phyloP scores from a whole-genome alignment of 1,140 invertebrate genomes.

The Cotesia vestalis region DNA sequence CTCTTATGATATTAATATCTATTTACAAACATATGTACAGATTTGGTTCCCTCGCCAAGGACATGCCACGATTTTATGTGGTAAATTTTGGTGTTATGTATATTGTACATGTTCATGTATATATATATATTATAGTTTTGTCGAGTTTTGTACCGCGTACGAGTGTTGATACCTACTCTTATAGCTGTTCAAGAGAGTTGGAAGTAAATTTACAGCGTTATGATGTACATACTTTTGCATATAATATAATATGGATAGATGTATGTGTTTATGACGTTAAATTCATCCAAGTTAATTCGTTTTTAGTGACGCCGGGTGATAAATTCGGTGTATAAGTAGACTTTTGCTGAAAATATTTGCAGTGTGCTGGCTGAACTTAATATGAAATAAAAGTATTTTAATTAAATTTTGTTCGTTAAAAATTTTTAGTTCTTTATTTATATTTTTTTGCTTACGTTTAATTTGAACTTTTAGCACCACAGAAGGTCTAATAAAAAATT shows the following conservation, averaged over 20 bases:
- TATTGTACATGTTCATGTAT: background rate
- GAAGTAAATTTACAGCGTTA: slow-evolving; percentile 6
- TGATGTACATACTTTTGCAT: slow-evolving; percentile 15
- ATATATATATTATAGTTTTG: background rate
- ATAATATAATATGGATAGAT: slow-evolving; percentile 1
- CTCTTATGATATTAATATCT: background rate
- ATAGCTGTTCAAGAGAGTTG: slow-evolving; percentile 6
- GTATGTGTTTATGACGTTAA: background rate
- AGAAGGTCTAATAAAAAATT: too few species aligned
- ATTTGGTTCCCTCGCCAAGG: background rate
- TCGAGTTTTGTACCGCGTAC: background rate
- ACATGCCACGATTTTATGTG: slow-evolving; percentile 8
- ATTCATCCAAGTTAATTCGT: slow-evolving; percentile 4
- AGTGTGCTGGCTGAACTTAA: too few species aligned
- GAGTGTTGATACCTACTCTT: slow-evolving; percentile 13
- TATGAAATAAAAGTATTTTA: too few species aligned
- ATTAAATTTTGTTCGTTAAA: too few species aligned
- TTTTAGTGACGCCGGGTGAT: slow-evolving; percentile 2
- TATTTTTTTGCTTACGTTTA: too few species aligned
- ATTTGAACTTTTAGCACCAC: too few species aligned
- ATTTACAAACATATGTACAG: background rate
- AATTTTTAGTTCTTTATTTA: too few species aligned
- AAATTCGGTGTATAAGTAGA: background rate
- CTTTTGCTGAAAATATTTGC: background rate
- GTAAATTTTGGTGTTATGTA: background rate